Evolutionary conservation across 2,797 vertebrate genomes (phyloP).

Genomic region (Cichlasoma orientale): DNA sequence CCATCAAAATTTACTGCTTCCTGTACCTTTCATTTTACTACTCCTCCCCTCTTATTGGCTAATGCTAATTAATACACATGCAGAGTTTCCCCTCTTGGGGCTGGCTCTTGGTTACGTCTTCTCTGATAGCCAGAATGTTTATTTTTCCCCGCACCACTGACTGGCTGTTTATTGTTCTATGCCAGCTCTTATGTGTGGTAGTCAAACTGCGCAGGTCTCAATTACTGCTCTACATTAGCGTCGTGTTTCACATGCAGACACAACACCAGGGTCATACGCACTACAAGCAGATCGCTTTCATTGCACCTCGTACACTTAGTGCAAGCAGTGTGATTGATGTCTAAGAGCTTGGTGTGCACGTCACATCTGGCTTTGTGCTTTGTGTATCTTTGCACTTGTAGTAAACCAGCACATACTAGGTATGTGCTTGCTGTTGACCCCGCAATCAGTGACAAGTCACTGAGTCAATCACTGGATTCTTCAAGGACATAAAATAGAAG

Average conservation of each 20-base stretch:
- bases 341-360: neutral
- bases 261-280: conserved; percentile 47
- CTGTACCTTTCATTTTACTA: conserved; percentile 67
- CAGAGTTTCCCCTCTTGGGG: conserved; percentile 3
- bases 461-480: conserved; percentile 33
- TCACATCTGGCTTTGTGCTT: conserved; percentile 14
- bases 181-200: conserved; percentile 47
- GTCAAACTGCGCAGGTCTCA: conserved; percentile 49
- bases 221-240: conserved; percentile 60
- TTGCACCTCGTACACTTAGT: conserved; percentile 16
- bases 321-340: conserved; percentile 24
- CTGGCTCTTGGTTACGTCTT: conserved; percentile 58
- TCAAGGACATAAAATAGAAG: conserved; percentile 45
- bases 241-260: conserved; percentile 52
- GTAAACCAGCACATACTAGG: conserved; percentile 3
- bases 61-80: conserved; percentile 1
- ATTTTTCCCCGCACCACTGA: conserved; percentile 52
- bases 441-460: conserved; percentile 24
- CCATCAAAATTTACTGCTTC: conserved; percentile 83
- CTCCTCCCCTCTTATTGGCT: conserved; percentile 26
- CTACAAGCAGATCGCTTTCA: conserved; percentile 53
- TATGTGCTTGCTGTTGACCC: conserved; percentile 14
- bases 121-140: conserved; percentile 68
- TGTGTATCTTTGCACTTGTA: conserved; percentile 4
- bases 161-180: conserved; percentile 70